phyloP scores from a whole-genome alignment of 2,113 vertebrate species.

The Grallaria varia region DNA sequence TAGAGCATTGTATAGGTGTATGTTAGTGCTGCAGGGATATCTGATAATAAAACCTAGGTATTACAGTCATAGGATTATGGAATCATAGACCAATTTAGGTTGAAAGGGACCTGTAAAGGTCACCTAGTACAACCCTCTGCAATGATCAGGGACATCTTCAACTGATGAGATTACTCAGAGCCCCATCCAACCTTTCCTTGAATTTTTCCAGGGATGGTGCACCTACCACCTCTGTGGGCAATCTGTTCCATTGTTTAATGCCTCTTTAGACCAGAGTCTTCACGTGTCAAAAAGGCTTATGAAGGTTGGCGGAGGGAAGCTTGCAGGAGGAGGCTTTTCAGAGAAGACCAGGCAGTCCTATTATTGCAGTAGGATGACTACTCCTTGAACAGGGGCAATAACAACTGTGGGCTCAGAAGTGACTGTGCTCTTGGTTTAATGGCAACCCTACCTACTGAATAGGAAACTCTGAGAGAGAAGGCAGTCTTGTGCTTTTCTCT shows the following conservation, averaged over 20 bases:
- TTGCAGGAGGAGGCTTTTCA: neutral
- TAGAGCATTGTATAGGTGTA: neutral
- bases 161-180: neutral
- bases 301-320: neutral
- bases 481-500: neutral
- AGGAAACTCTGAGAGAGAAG: neutral
- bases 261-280: neutral
- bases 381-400: rapidly evolving
- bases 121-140: neutral
- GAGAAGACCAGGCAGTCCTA: neutral
- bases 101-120: neutral
- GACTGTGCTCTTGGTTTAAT: neutral
- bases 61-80: neutral
- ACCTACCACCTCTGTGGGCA: neutral
- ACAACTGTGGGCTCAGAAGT: neutral
- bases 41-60: neutral
- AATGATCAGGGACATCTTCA: neutral
- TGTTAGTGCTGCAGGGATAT: neutral
- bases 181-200: neutral
- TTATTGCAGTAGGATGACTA: neutral
- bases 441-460: neutral
- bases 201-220: neutral
- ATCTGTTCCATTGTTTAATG: neutral
- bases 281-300: neutral
- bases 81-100: neutral